A percentile compares a stretch with the other conserved stretches of the same genome.
phyloP scores from a whole-genome alignment of 2,797 vertebrate genomes.

The Eleutherodactylus coqui region DNA sequence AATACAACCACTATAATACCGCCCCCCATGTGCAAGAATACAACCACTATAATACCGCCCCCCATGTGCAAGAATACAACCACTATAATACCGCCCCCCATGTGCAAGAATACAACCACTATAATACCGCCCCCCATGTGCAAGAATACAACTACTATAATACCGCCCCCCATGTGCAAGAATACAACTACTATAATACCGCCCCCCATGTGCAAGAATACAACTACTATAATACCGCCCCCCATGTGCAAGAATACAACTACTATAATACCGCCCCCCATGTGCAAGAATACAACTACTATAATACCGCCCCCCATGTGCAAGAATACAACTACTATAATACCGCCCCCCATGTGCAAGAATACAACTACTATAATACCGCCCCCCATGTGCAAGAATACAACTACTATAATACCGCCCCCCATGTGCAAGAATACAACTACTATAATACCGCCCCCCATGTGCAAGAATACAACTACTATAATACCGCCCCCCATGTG shows the following conservation, averaged over 20 bases:
- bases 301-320: no score
- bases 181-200: no score
- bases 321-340: no score
- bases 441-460: neutral
- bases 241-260: neutral
- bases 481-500: neutral
- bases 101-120: neutral
- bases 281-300: neutral
- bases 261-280: neutral
- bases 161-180: neutral
- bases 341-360: neutral
- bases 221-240: no score
- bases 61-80: neutral
- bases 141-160: neutral
- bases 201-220: no score
- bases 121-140: neutral
- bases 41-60: neutral
- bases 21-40: neutral
- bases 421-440: neutral
- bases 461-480: conserved; percentile 8
- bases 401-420: no score
- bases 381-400: neutral
- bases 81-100: neutral
- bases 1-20: no score
- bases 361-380: neutral